Percentiles rank a stretch among this genome's conserved stretches.
Conservation (phyloP, 2,888 invertebrate genomes). For the Amphipoea oculea region DNA sequence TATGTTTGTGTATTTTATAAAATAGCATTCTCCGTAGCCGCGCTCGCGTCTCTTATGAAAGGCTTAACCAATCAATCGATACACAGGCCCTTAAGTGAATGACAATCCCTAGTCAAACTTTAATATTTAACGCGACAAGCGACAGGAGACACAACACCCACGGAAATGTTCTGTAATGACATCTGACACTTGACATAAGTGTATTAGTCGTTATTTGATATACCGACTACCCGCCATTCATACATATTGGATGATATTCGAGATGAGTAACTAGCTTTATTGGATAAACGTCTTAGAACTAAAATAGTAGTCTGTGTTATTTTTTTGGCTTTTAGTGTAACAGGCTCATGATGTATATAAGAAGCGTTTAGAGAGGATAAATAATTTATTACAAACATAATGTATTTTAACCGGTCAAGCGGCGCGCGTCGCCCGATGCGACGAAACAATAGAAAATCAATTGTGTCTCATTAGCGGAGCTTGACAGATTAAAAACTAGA, state of each 20-base stretch:
- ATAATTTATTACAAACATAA: neutral
- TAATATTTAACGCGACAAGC: conserved; percentile 27
- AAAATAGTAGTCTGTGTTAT: conserved; percentile 1
- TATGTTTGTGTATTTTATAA: neutral
- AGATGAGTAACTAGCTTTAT: conserved; percentile 12
- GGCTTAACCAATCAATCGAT: neutral
- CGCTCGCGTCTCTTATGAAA: neutral
- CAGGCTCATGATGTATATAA: neutral
- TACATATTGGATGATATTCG: conserved; percentile 24
- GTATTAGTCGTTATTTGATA: conserved; percentile 45
- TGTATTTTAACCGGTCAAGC: no score
- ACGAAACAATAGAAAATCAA: no score
- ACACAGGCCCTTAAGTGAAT: neutral
- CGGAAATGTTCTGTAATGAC: neutral
- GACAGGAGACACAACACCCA: neutral
- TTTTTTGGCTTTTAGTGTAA: conserved; percentile 26
- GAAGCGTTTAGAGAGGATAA: neutral
- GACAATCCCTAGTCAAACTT: conserved; percentile 4
- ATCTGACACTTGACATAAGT: conserved; percentile 33
- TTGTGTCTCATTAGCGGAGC: no score
- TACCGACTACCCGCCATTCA: conserved; percentile 7
- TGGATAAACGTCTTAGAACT: neutral
- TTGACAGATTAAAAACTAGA: no score
- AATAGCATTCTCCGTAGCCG: no score
- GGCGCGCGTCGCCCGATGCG: no score